Evolutionary conservation across 2,113 vertebrate species (phyloP).

Genomic region (Megaceryle torquata): DNA sequence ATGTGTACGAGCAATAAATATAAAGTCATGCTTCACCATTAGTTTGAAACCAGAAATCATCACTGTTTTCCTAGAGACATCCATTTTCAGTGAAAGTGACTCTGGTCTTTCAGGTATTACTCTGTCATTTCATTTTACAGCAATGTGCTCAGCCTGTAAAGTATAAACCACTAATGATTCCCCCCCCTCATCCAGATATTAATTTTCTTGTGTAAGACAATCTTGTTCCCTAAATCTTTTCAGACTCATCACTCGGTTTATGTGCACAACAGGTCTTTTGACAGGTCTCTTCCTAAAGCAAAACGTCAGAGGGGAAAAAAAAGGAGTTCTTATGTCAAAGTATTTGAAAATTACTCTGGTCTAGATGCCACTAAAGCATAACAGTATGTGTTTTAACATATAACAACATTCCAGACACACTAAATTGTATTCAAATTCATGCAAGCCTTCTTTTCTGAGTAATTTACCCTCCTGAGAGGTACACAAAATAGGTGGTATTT

Average conservation of each 20-base stretch:
- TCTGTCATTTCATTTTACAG: background rate
- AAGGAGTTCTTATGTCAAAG: background rate
- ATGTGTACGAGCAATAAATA: background rate
- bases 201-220: background rate
- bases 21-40: background rate
- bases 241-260: background rate
- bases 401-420: background rate
- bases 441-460: background rate
- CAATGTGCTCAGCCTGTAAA: background rate
- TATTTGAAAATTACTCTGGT: background rate
- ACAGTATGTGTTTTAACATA: background rate
- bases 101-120: background rate
- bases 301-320: background rate
- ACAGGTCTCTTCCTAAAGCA: background rate
- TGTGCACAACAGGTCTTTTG: background rate
- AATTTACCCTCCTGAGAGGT: background rate
- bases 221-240: background rate
- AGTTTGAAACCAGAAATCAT: background rate
- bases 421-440: background rate
- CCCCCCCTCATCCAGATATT: background rate
- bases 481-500: background rate
- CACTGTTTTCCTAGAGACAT: background rate
- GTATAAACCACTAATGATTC: background rate
- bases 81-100: background rate
- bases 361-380: background rate